Evolutionary conservation across 2,888 invertebrate genomes (phyloP), one percentile per base, ranked within the genome.

Genomic region (Ischnura elegans): DNA sequence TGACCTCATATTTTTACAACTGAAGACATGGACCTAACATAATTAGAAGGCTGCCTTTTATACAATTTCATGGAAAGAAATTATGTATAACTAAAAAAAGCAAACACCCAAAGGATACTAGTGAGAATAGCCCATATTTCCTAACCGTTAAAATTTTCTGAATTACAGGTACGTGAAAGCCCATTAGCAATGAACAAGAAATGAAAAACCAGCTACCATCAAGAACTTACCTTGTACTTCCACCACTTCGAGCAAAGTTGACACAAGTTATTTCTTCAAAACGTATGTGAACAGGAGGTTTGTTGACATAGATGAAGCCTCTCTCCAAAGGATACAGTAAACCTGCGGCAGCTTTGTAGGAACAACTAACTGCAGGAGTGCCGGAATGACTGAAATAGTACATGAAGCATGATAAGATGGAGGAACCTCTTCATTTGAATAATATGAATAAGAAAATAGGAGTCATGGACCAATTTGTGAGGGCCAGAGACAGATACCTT

Each of bases 241-340:
- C 99, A 43, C 99, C 99, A 94, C 99, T 98, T 95, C 99, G 97
- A 0, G 99, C 99, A 96, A 99, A 99, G 96, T 99, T 99, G 16
- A 99, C 99, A 0, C 98, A 98, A 0, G 97, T 97, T 45, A 99
- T 98, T 96, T 99, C 99, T 95, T 99, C 99, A 95, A 99, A 99
- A 16, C 99, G 97, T 94, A 99, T 99, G 95, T 99, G 99, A 94
- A 99, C 97, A 0, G 99, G 99, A 0, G 99, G 99, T 96, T 99
- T 99, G 96, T 99, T 99, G 0, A 99, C 98, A 96, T 99, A 99
- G 95, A 99, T 99, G 95, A 99, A 99, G 19, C 99, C 99, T 95
- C 99, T 97, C 96, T 99, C 99, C 86, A 99, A 96, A 0, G 99
- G 99, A 96, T 99, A 99, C 93, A 99, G 96, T 95, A 99, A 98